Evolutionary conservation across 2,113 vertebrate genomes (phyloP), one percentile per base, ranked within the genome.

Genomic region (Chaenocephalus aceratus): DNA sequence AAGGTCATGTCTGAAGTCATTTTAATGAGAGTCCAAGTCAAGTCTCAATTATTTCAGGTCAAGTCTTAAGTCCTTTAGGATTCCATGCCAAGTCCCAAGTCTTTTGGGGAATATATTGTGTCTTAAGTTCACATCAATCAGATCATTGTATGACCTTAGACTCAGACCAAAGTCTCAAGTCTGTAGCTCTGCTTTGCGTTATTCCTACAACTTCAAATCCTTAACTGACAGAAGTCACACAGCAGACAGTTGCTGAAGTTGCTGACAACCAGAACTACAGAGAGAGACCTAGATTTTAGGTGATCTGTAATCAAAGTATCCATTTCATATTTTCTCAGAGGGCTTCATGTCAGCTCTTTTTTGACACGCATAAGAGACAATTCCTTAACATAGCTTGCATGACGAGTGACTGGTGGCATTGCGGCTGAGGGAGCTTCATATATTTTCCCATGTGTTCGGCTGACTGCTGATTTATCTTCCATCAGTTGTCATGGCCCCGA

Each of bases 401-500:
- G 53, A 59, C 5, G n/a, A 75, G 62, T 61, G 60, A 61, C 21
- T 67, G 48, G 53, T n/a, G 44, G 21, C 21, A 26, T 0, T 10
- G 48, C 13, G 48, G 46, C 61, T 63, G 64, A 48, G 41, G 18
- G 30, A 61, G 41, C 16, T 51, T 30, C 68, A 65, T 56, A 12
- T 45, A 36, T 34, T 9, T 46, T 13, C 26, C 8, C 56, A 11
- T 21, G 58, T 54, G 65, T 54, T 30, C 6, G 21, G 36, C 54
- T 59, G 62, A 73, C 70, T 70, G 48, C 36, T 71, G 78, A 82
- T 82, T 72, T 82, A 72, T 85, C 82, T 54, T 49, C 45, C 69
- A 79, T 79, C 59, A 70, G 46, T 48, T 76, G 84, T 80, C 88
- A 80, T 59, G 65, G 71, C 77, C 74, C 61, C n/a, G 48, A 76